phyloP scores from a whole-genome alignment of 64 coral and sea anemone species.

The Montipora capricornis region DNA sequence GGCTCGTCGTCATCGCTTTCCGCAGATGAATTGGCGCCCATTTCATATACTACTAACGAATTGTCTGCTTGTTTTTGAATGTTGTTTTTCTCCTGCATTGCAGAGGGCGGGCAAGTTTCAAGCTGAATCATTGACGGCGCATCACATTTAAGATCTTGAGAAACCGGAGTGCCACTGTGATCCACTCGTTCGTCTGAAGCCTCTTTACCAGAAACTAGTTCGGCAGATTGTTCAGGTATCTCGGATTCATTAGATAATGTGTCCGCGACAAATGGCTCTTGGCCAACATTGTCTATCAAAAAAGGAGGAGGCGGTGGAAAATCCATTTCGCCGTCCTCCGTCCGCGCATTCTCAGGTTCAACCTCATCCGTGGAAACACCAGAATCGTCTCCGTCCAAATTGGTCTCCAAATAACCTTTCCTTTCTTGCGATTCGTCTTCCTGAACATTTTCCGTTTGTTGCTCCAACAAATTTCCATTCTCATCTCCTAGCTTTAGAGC shows the following conservation, averaged over 20 bases:
- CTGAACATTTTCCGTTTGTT: not conserved
- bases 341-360: slow-evolving; percentile 9
- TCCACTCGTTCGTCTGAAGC: not conserved
- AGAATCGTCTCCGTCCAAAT: slow-evolving; percentile 43
- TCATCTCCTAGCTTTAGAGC: slow-evolving; percentile 62
- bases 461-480: slow-evolving; percentile 54
- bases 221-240: not conserved
- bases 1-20: slow-evolving; percentile 37
- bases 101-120: not conserved
- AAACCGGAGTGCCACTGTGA: not conserved
- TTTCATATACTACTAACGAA: not conserved
- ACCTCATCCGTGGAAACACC: slow-evolving; percentile 44
- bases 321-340: slow-evolving; percentile 10
- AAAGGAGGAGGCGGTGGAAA: not conserved
- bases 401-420: slow-evolving; percentile 44
- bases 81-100: not conserved
- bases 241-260: slow-evolving; percentile 25
- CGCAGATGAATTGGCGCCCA: not conserved
- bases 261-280: slow-evolving; percentile 19
- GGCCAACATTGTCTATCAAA: not conserved
- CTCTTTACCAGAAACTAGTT: not conserved
- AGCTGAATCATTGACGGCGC: not conserved
- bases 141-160: not conserved
- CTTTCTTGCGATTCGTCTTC: slow-evolving; percentile 26
- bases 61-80: not conserved